These are phyloP conservation scores for Abscondita cerata DNA, from an alignment of 2,888 invertebrate species.

Conservation along the genomic window DNA sequence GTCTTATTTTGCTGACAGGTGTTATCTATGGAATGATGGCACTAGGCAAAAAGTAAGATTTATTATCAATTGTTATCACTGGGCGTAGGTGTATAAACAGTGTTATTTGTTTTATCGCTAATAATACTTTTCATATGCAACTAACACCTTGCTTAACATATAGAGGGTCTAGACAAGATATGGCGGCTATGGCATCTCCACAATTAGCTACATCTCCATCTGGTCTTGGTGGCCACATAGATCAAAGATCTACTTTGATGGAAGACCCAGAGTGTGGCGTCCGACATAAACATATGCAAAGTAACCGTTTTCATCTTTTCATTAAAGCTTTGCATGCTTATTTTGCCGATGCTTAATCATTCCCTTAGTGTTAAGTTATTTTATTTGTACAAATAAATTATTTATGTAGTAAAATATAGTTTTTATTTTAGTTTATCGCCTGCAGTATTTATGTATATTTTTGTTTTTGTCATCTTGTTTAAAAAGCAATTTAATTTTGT, in stretches of 20 bases:
- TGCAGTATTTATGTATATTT: too few relatives aligned
- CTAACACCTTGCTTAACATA: constrained; percentile 25
- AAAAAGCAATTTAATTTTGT: too few relatives aligned
- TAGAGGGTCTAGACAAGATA: constrained; percentile 85
- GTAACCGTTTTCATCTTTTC: constrained; percentile 41
- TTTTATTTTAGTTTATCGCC: too few relatives aligned
- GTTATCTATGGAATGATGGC: constrained; percentile 94
- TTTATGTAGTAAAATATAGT: too few relatives aligned
- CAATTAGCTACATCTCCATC: constrained; percentile 66
- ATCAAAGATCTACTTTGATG: constrained; percentile 84
- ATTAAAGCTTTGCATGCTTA: constrained; percentile 5
- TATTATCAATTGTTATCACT: constrained; percentile 13
- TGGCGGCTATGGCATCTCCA: constrained; percentile 81
- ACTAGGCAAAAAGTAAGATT: constrained; percentile 89
- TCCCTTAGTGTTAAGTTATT: too few relatives aligned
- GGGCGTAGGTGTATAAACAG: not conserved
- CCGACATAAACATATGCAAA: constrained; percentile 75
- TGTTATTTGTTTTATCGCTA: not conserved
- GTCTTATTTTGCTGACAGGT: constrained; percentile 87
- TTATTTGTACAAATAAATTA: too few relatives aligned
- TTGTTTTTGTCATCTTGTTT: too few relatives aligned
- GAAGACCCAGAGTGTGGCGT: constrained; percentile 94
- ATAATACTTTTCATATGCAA: constrained; percentile 18
- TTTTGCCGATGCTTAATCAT: too few relatives aligned
- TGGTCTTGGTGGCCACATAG: constrained; percentile 63